Evolutionary conservation across 2,888 invertebrate genomes (phyloP).

Genomic region (Meghimatium bilineatum): DNA sequence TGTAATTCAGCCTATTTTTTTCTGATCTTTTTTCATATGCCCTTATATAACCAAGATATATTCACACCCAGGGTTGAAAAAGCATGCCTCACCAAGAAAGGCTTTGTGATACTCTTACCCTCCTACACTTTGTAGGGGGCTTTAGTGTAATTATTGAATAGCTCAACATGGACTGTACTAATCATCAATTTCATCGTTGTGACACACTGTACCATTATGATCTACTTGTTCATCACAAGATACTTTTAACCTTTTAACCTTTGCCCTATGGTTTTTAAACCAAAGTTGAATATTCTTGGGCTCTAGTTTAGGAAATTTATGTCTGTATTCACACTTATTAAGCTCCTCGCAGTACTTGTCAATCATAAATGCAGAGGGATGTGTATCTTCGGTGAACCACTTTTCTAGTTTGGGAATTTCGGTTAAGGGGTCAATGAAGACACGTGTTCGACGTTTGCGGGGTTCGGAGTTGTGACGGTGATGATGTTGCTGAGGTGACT

Average conservation of each 20-base stretch:
- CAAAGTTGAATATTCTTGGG: slow-evolving; percentile 99
- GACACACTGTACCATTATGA: slow-evolving; percentile 9
- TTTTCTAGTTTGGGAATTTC: slow-evolving; percentile 86
- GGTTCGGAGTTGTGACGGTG: slow-evolving; percentile 53
- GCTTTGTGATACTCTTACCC: no score
- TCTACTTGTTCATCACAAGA: slow-evolving; percentile 14
- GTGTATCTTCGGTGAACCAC: slow-evolving; percentile 98
- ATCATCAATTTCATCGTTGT: slow-evolving; percentile 36
- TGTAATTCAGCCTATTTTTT: no score
- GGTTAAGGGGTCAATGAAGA: slow-evolving; percentile 99
- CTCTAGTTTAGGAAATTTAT: slow-evolving; percentile 98
- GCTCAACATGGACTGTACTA: neutral
- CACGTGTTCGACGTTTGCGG: slow-evolving; percentile 93
- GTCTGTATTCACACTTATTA: slow-evolving; percentile 96
- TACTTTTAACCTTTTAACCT: slow-evolving; percentile 89
- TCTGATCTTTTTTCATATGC: no score
- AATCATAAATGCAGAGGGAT: slow-evolving; percentile 98
- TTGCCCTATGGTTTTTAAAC: slow-evolving; percentile 99
- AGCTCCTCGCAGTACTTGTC: slow-evolving; percentile 98
- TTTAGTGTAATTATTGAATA: no score
- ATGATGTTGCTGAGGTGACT: slow-evolving; percentile 44
- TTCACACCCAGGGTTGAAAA: no score
- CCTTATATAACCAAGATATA: no score
- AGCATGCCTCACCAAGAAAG: no score
- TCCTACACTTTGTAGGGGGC: no score